phyloP scores from a whole-genome alignment of 2,797 vertebrate genomes.

The Sebastes kiyomatsui region DNA sequence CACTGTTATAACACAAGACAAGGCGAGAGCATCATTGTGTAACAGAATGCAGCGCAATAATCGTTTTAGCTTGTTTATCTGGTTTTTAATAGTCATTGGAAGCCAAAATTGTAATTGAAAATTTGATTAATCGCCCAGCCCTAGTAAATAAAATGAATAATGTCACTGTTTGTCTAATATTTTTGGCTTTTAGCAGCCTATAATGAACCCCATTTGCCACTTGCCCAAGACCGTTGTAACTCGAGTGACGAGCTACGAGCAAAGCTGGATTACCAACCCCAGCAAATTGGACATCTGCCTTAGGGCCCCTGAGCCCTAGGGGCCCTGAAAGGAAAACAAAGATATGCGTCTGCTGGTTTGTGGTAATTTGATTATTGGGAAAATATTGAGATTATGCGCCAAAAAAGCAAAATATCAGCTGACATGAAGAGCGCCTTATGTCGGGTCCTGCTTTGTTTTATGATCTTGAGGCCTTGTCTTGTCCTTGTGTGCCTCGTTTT shows the following conservation, averaged over 20 bases:
- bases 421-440: not conserved
- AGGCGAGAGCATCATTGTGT: not conserved
- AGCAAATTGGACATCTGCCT: not conserved
- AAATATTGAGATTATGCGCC: not conserved
- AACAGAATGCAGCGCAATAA: not conserved
- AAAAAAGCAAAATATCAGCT: not conserved
- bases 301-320: not conserved
- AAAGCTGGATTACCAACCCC: not conserved
- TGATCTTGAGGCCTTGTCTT: not conserved
- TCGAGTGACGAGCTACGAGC: not conserved
- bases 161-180: not conserved
- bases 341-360: not conserved
- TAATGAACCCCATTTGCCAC: not conserved
- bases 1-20: not conserved
- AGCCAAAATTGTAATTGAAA: not conserved
- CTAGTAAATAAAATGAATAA: not conserved
- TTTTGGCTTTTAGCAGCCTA: not conserved
- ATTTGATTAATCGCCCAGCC: not conserved
- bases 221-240: not conserved
- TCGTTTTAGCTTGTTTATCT: not conserved
- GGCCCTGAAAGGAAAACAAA: not conserved
- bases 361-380: not conserved
- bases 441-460: not conserved
- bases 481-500: not conserved
- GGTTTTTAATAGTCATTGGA: not conserved